Base-by-base conservation (phyloP, 2,888 invertebrate species). In the Conops quadrifasciatus region DNA sequence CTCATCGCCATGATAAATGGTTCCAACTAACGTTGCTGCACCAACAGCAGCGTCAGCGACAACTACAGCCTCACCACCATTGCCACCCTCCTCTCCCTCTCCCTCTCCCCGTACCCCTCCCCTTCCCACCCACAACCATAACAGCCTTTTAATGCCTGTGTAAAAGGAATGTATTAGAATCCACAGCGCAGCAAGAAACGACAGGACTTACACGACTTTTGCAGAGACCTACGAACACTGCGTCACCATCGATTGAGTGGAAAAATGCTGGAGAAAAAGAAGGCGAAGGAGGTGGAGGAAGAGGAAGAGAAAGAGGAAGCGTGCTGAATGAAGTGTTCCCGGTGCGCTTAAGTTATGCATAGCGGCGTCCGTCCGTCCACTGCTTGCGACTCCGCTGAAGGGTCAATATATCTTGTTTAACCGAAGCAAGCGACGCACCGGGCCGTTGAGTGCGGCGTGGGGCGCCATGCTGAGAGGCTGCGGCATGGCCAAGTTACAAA, bases 371-470 rank as follows among this genome's bases (percentile, higher is more conserved):
- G 26, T 56, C 58, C 43, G 26, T 56, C 36, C 36, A 43, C 56
- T 19, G 36, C 67, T 5, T 2, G 16, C 45, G 47, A 75, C 73
- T 77, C 66, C 75, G 77, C 75, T 82, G 79, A 79, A 81, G 80
- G 81, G 81, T 80, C 82, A 81, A 81, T 82, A 82, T 77, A 81
- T 81, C 81, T 82, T 79, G 73, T 73, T 73, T 68, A 74, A 28
- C 68, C 21, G 43, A 66, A 70, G 13, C 36, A 24, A 58, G 24
- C 28, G 45, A 26, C 21, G 49, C 62, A 30, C 15, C 21, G 21
- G 21, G 24, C 9, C 26, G 26, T n/a, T 28, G 26, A 59, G 11
- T 5, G 59, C 26, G 9, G 19, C 45, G 43, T 36, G 30, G 16
- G 43, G 19, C 26, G 75, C 75, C n/a, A n/a, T n/a, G 81, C 80